Evolutionary conservation across 1,140 invertebrate species (phyloP).

Genomic region (Lerema accius): DNA sequence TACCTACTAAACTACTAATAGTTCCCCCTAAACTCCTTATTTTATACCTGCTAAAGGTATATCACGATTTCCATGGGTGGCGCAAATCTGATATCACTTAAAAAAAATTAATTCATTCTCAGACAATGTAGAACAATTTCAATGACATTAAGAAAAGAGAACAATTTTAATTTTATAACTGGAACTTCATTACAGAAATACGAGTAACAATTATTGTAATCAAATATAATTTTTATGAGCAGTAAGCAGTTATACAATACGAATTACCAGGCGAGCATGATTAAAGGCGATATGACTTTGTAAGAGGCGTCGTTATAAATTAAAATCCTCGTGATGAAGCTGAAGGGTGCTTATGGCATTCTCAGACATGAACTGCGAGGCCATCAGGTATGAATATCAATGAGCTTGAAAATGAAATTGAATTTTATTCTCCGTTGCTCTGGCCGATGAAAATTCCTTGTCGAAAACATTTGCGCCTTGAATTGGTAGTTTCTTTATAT

Average conservation of each 20-base stretch:
- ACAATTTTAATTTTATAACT: too few species aligned
- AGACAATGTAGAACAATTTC: too few species aligned
- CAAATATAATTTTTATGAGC: too few species aligned
- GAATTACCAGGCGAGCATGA: not conserved
- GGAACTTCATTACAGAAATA: too few species aligned
- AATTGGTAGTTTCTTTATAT: not conserved
- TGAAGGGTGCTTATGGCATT: constrained; percentile 17
- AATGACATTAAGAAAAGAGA: too few species aligned
- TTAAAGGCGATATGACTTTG: not conserved
- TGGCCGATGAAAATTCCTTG: constrained; percentile 3
- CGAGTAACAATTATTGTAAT: too few species aligned
- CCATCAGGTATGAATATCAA: constrained; percentile 16
- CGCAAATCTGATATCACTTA: too few species aligned
- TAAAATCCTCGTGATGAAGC: constrained; percentile 12
- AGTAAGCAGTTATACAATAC: not conserved
- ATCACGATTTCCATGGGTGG: too few species aligned
- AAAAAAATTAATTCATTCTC: too few species aligned
- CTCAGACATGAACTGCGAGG: constrained; percentile 9
- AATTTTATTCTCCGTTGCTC: constrained; percentile 5
- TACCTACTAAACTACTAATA: too few species aligned
- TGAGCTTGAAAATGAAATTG: constrained; percentile 14
- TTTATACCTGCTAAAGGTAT: too few species aligned
- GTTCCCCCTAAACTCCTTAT: too few species aligned
- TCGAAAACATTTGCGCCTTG: not conserved
- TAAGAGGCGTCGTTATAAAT: constrained; percentile 7